Percentiles rank a stretch among this genome's conserved stretches.
Conservation (phyloP, 1,140 invertebrate species). For the Melipona quadrifasciata region DNA sequence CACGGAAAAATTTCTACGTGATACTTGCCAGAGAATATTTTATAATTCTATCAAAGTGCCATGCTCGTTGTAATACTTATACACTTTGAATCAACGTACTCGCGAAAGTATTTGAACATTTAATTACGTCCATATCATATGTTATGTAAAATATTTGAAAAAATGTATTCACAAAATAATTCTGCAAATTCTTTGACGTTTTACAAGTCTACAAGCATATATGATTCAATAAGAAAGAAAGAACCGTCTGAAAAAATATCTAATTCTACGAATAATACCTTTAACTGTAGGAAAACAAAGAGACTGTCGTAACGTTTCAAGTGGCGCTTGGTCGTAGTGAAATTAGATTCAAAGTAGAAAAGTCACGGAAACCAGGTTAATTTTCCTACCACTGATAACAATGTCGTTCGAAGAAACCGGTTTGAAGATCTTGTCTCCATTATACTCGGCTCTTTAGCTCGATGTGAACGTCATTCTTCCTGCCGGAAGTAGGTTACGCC, state of each 20-base stretch:
- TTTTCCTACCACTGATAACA: conserved; percentile 56
- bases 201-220: no score
- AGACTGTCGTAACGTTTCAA: not conserved
- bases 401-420: conserved; percentile 54
- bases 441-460: conserved; percentile 41
- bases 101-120: no score
- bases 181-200: no score
- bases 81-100: no score
- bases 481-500: conserved; percentile 42
- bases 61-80: no score
- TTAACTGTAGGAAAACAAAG: not conserved
- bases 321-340: not conserved
- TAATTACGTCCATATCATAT: no score
- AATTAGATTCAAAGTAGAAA: conserved; percentile 24
- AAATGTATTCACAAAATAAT: no score
- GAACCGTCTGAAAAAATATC: no score
- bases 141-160: no score
- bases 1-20: not conserved
- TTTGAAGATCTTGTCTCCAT: conserved; percentile 48
- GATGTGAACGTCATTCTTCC: conserved; percentile 31
- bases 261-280: not conserved
- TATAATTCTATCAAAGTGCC: not conserved
- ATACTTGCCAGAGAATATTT: not conserved
- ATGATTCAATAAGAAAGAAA: no score
- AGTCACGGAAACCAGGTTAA: conserved; percentile 38